Base-by-base conservation (phyloP, 2,113 vertebrate genomes). In the Pygoscelis adeliae region DNA sequence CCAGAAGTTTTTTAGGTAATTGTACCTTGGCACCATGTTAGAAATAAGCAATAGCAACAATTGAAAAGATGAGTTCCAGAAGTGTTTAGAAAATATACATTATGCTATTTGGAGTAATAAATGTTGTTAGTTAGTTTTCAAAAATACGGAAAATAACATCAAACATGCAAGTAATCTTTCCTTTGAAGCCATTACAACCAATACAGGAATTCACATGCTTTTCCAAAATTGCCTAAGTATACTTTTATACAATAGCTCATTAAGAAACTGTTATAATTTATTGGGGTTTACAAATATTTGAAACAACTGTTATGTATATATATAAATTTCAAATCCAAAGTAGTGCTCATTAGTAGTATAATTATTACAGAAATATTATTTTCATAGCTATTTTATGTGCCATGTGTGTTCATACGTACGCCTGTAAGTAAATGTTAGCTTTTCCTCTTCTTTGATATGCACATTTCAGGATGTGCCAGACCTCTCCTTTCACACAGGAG, bases 361-460 rank as follows among this genome's bases (percentile, higher is more conserved):
- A 56, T 74, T 74, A 36, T 62, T 76, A 71, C 0, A 8, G 25
- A 67, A 59, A 27, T 52, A 27, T 36, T 56, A 8, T 82, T 89
- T 87, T 85, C 32, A 29, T 38, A 25, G 46, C 8, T 63, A 6
- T 89, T 95, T 82, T 58, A 27, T 50, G 36, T 93, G 32, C 40
- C 36, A 15, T 9, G 5, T 29, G 9, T 19, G 9, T n/a, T 78
- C 20, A 27, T 34, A 80, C 5, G 3, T 27, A 34, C 0, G 0
- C 11, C 21, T 16, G 25, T 38, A 53, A 52, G 14, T 20, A 76
- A 52, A 72, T 3, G 7, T 38, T 47, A 74, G 18, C 63, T 42
- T 49, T 87, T 69, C 40, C 36, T 83, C 30, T 56, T 40, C 58
- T 92, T 53, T 71, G 12, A 56, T 32, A 58, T 0, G 12, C n/a